Evolutionary conservation across 2,888 invertebrate genomes (phyloP), one percentile per base, ranked within the genome.

Genomic region (Athetis lepigone): DNA sequence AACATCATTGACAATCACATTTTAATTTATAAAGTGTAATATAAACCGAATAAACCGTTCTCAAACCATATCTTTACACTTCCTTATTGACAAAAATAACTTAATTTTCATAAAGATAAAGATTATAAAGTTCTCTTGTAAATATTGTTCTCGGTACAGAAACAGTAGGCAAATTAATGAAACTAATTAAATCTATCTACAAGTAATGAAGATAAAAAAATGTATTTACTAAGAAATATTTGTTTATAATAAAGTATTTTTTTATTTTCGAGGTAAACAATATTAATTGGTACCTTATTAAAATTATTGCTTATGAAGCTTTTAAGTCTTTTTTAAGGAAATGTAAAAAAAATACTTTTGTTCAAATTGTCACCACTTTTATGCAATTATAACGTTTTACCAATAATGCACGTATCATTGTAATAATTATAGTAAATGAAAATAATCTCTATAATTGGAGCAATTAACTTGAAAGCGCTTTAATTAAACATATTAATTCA

Each of bases 1-100:
- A 25, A 25, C 6, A 25, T 25, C 6, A 25, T 25, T 25, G 6
- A 4, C 3, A 6, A 25, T 25, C 6, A 4, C 4, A 4, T 25
- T 25, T 25, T 4, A 25, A 25, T 25, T 25, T 25, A 25, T 25
- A 6, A 4, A 4, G 6, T 4, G 25, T 4, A 11, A 11, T 11
- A 29, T 29, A 29, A 29, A 40, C 33, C 50, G 8, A 21, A 11
- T 43, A n/a, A 64, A 25, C 8, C 23, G 5, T 21, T 59, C 54
- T n/a, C n/a, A n/a, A n/a, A n/a, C n/a, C n/a, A n/a, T n/a, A 59
- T 59, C 70, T 72, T 47, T 58, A 13, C 40, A 58, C 72, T 72
- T 75, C 70, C 70, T 45, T 75, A n/a, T 75, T 75, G 61, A 54
- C 46, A 37, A 49, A 54, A 58, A n/a, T 40, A n/a, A n/a, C 40